Base-by-base conservation (phyloP, 2,888 invertebrate species). In the Tipula unca region DNA sequence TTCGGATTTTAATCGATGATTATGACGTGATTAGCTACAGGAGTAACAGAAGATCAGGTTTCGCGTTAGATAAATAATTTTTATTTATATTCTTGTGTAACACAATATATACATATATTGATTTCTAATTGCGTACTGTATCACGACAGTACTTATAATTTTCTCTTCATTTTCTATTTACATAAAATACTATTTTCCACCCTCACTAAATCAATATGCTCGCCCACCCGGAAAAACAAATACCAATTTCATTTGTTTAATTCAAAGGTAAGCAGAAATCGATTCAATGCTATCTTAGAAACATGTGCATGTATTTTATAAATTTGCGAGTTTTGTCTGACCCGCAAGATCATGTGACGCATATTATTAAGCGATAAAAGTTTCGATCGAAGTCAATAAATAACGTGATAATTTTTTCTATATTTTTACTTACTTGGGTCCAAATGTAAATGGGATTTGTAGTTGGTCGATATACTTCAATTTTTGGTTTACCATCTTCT, bases 401-500 rank as follows among this genome's bases (percentile, higher is more conserved):
- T 25, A 69, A 25, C 20, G 20, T 69, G 25, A 25, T 25, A 69
- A 10, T 69, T 69, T 69, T 69, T 0, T 25, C 69, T 69, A 6
- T 36, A 84, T 39, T 20, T 39, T 17, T 36, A 88, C 89, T 88
- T 88, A 92, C 92, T 91, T 92, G 92, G 84, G 91, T 91, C 89
- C 90, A 90, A 87, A 91, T 90, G 86, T 90, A 91, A 87, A 91
- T 91, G 82, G 92, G 92, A 89, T 93, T 93, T 86, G 93, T 93
- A 83, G 93, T 93, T 82, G 93, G 91, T 83, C 90, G 88, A 87
- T 93, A 93, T 4, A 93, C 92, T 90, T 91, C 91, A 86, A 91
- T 88, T 87, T 93, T 93, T 84, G 91, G 92, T 90, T 93, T 94
- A 87, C 91, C 92, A 88, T 93, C 93, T 87, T 91, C 92, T 86